Evolutionary conservation across 2,797 vertebrate genomes (phyloP), one percentile per base, ranked within the genome.

Genomic region (Cacajao melanocephalus): DNA sequence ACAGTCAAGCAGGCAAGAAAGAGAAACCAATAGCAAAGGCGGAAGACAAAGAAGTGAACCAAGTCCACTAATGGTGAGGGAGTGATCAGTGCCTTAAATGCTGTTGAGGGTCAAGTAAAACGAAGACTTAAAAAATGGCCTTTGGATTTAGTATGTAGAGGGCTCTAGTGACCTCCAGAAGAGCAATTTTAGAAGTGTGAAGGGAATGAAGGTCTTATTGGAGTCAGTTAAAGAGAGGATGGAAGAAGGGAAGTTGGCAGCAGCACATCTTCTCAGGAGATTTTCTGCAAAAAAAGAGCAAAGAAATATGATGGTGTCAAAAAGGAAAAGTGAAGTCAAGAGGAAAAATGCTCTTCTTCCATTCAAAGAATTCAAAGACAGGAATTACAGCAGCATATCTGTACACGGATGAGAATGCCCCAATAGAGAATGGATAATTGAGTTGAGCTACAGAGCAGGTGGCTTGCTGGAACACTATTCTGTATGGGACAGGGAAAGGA

Each of bases 401-500:
- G 58, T 11, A 8, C 5, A 19, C 20, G 9, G 13, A 72, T 28
- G 28, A 55, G 64, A 52, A 14, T 39, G 41, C 44, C 30, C 28
- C 17, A 52, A 1, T 5, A 78, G 10, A 44, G 52, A 67, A 19
- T 11, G 13, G 36, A 55, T 5, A 19, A n/a, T 55, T 67, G 36
- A 48, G 70, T 15, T 61, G 48, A 67, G 36, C 13, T 72, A 30
- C 22, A 30, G 15, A 67, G 39, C 4, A n/a, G 11, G 26, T 20
- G 84, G 50, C 28, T 58, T 70, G 2, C 13, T 39, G 64, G 6
- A 22, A 7, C 6, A 3, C 2, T 64, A 15, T 50, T 3, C n/a
- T 7, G 0, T 41, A n/a, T 12, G 19, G 5, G 55, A 30, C 14
- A 20, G 10, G 7, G 19, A 10, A 28, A 52, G 13, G 39, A 9